Evolutionary conservation across 2,888 invertebrate genomes (phyloP).

Genomic region (Tetragnatha montana): DNA sequence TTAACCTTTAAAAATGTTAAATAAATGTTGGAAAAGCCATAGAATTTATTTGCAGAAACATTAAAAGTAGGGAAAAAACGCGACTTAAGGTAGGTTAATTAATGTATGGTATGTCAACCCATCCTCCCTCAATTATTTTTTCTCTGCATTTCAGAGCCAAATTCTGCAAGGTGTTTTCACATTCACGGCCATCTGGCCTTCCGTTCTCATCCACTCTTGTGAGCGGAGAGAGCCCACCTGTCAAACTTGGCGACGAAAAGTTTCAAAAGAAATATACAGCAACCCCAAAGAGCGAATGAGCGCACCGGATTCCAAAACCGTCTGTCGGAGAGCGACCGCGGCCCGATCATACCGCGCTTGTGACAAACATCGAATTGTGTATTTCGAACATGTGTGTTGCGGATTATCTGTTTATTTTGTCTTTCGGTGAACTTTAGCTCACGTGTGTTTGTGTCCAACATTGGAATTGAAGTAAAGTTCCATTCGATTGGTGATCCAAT

Average conservation of each 20-base stretch:
- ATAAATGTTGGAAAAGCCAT: no score
- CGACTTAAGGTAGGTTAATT: no score
- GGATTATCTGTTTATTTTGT: neutral
- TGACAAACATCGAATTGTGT: neutral
- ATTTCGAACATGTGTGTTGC: neutral
- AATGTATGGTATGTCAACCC: no score
- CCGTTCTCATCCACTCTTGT: neutral
- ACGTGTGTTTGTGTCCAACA: neutral
- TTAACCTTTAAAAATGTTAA: no score
- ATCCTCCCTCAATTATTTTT: no score
- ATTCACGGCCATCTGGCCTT: neutral
- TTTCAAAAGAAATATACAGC: neutral
- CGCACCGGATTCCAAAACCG: neutral
- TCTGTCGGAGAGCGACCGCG: neutral
- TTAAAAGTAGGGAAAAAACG: no score
- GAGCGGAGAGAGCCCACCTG: neutral
- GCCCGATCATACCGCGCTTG: neutral
- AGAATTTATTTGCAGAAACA: no score
- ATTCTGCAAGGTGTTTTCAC: neutral
- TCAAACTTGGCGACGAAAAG: constrained; percentile 19
- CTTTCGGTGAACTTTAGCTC: neutral
- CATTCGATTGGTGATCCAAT: neutral
- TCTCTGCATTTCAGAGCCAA: no score
- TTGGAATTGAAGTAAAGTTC: neutral
- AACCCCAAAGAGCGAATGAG: constrained; percentile 11